Conservation (phyloP, 1,140 invertebrate genomes). For the Dufourea novaeangliae region DNA sequence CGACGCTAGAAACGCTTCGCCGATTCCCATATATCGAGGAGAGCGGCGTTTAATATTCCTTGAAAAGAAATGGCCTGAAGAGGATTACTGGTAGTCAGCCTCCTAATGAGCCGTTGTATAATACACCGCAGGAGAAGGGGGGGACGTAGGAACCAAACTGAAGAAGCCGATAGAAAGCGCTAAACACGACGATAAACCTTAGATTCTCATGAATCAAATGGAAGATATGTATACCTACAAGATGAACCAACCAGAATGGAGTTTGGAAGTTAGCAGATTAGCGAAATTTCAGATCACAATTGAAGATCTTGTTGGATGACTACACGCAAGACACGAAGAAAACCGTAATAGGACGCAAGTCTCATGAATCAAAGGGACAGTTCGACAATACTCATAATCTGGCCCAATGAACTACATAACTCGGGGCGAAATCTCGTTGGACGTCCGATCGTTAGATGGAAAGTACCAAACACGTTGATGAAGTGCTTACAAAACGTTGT, state of each 20-base stretch:
- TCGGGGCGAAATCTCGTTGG: background rate
- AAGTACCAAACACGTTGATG: slow-evolving; percentile 61
- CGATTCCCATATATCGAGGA: slow-evolving; percentile 47
- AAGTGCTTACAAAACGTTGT: slow-evolving; percentile 67
- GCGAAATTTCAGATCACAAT: background rate
- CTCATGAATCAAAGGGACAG: background rate
- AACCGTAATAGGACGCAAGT: background rate
- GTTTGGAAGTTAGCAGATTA: background rate
- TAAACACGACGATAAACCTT: background rate
- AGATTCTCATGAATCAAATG: background rate
- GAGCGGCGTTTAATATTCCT: slow-evolving; percentile 28
- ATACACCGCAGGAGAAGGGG: slow-evolving; percentile 10
- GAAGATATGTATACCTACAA: background rate
- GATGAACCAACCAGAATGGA: background rate
- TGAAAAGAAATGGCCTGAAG: slow-evolving; percentile 7
- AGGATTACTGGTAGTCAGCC: background rate
- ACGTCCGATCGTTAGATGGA: slow-evolving; percentile 41
- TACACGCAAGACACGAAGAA: background rate
- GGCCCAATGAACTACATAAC: background rate
- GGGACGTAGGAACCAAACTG: background rate
- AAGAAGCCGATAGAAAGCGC: slow-evolving; percentile 28
- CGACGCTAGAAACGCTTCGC: slow-evolving; percentile 24
- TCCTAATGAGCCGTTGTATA: background rate
- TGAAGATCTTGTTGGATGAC: background rate
- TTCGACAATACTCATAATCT: background rate